phyloP scores from a whole-genome alignment of 2,113 vertebrate genomes.

The Macquaria australasica region DNA sequence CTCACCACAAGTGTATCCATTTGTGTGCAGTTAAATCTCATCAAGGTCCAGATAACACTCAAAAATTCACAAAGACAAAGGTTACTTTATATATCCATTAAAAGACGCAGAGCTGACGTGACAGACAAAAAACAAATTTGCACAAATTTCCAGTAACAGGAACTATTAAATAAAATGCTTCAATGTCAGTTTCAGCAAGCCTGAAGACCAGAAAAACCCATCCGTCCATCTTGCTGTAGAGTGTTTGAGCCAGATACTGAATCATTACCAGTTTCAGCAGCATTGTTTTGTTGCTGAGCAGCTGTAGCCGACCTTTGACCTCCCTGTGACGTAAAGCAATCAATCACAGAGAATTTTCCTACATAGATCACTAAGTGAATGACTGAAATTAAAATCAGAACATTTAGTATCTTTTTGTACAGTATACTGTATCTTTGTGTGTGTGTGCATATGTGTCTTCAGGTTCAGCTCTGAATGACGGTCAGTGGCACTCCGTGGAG shows the following conservation, averaged over 20 bases:
- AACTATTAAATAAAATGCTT: not conserved
- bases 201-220: no score
- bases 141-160: not conserved
- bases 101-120: not conserved
- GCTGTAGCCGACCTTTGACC: not conserved
- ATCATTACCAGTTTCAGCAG: not conserved
- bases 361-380: not conserved
- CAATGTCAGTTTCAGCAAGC: no score
- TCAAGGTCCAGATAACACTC: not conserved
- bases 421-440: not conserved
- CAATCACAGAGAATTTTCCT: no score
- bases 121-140: no score
- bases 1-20: not conserved
- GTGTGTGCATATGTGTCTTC: not conserved
- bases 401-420: not conserved
- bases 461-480: slow-evolving; percentile 89
- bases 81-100: not conserved
- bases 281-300: not conserved
- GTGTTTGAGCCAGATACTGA: not conserved
- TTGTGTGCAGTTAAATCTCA: not conserved
- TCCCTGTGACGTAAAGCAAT: not conserved
- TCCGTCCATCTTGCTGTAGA: not conserved
- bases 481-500: slow-evolving; percentile 92
- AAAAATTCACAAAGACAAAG: not conserved
- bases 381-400: not conserved